Evolutionary conservation across 2,797 vertebrate genomes (phyloP).

Genomic region (Poeciliopsis paucimaculata): DNA sequence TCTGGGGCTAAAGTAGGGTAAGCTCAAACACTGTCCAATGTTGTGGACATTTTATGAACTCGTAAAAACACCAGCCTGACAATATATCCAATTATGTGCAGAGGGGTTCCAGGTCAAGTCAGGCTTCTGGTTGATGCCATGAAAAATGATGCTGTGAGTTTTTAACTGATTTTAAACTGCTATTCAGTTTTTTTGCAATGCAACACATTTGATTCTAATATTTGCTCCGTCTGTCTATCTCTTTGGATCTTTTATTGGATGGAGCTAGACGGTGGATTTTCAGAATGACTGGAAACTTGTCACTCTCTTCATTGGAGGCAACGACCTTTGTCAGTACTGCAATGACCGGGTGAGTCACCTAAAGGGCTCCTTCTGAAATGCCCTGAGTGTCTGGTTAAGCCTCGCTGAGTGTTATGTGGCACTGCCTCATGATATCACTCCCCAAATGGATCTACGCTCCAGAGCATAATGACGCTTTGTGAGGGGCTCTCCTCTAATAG

Average conservation of each 20-base stretch:
- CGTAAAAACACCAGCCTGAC: neutral
- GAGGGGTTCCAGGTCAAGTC: slow-evolving; percentile 86
- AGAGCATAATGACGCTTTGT: slow-evolving; percentile 70
- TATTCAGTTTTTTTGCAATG: neutral
- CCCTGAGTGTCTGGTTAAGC: slow-evolving; percentile 10
- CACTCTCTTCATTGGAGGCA: slow-evolving; percentile 90
- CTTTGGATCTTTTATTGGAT: slow-evolving; percentile 25
- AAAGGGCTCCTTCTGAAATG: slow-evolving; percentile 7
- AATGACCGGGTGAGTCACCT: slow-evolving; percentile 83
- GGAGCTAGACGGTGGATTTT: slow-evolving; percentile 86
- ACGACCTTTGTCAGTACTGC: slow-evolving; percentile 93
- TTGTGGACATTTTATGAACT: neutral
- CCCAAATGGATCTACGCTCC: slow-evolving; percentile 46
- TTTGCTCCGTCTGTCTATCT: slow-evolving; percentile 22
- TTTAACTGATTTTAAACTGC: neutral
- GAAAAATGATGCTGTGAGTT: slow-evolving; percentile 84
- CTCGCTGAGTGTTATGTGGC: slow-evolving; percentile 31
- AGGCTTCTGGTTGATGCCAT: slow-evolving; percentile 80
- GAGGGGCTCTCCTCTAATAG: slow-evolving; percentile 54
- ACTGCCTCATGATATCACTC: slow-evolving; percentile 70
- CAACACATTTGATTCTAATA: neutral
- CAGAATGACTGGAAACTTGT: slow-evolving; percentile 94
- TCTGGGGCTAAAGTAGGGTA: slow-evolving; percentile 85
- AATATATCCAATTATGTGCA: slow-evolving; percentile 58
- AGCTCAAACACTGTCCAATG: slow-evolving; percentile 50